Base-by-base conservation (phyloP, 2,888 invertebrate genomes). In the Taenaris catops region DNA sequence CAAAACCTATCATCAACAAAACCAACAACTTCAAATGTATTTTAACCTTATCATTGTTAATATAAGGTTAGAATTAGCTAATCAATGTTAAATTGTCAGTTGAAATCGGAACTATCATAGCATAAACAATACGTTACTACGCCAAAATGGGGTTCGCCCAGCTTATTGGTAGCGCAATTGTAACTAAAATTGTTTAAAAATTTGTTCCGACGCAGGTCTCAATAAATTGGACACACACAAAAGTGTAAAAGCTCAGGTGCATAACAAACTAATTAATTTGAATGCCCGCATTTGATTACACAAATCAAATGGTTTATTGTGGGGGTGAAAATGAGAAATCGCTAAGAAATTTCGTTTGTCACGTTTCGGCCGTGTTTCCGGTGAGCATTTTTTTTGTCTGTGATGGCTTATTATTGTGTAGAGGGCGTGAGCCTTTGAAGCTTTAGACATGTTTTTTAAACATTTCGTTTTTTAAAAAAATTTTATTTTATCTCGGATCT, bases 241-340 rank as follows among this genome's bases (percentile, higher is more conserved):
- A 63, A 66, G 61, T 63, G 63, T 67, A 66, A 68, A 65, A 49
- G 80, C 83, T 86, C 86, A 86, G 86, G 86, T 84, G 86, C 80
- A 72, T 78, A 81, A 76, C 83, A 51, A 83, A 83, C 79, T 83
- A 83, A 84, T 86, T 86, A 86, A 81, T 81, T 81, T 55, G 63
- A 78, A 80, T 73, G 79, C 81, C 81, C 84, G 76, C 83, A 83
- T 86, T 84, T 86, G 83, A 84, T 83, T 86, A 83, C 78, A 78
- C 83, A 80, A 84, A 86, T 84, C 86, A 83, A 84, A 84, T 74
- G 73, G 73, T 75, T 58, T 63, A 59, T 70, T 70, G 69, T 75
- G 59, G 54, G 62, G 84, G 83, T 78, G 70, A 71, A 63, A 81
- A 80, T 83, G 84, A 84, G 83, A 79, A 84, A 84, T 84, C 78